A percentile compares a stretch with the other conserved stretches of the same genome.
phyloP scores from a whole-genome alignment of 2,888 invertebrate genomes.

The Agrochola macilenta region DNA sequence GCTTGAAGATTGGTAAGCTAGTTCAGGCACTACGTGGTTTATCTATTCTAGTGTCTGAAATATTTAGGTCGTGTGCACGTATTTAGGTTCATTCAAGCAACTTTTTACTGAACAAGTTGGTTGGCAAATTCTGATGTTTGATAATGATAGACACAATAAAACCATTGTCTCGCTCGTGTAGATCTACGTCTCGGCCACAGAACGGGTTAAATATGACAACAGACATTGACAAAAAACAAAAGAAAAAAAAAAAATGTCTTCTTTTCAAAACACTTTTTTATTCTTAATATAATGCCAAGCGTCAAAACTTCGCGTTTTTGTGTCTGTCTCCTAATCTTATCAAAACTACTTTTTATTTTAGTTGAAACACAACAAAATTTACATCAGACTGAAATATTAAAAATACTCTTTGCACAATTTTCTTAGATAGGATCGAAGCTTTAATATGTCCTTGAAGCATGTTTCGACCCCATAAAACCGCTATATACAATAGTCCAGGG shows the following conservation, averaged over 20 bases:
- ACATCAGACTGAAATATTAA: conserved; percentile 23
- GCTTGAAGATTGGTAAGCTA: conserved; percentile 28
- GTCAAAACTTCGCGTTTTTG: conserved; percentile 10
- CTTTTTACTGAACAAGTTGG: not conserved
- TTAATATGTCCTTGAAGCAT: conserved; percentile 52
- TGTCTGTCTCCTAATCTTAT: conserved; percentile 22
- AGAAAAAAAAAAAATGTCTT: no score
- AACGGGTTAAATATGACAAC: not conserved
- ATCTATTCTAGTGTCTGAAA: conserved; percentile 12
- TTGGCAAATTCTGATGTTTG: not conserved
- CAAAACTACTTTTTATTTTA: conserved; percentile 35
- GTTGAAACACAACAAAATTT: conserved; percentile 17
- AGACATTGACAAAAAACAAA: no score
- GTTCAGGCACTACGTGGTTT: conserved; percentile 10
- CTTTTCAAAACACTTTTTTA: not conserved
- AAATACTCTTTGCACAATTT: conserved; percentile 30
- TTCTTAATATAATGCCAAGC: not conserved
- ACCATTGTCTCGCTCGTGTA: not conserved
- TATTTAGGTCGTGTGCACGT: conserved; percentile 4
- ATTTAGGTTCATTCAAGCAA: not conserved
- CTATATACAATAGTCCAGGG: conserved; percentile 54
- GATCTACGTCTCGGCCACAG: not conserved
- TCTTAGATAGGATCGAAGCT: conserved; percentile 41
- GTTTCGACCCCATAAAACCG: conserved; percentile 55
- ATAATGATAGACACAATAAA: not conserved